Base-by-base conservation (phyloP, 2,888 invertebrate genomes). In the Halocaridina rubra region DNA sequence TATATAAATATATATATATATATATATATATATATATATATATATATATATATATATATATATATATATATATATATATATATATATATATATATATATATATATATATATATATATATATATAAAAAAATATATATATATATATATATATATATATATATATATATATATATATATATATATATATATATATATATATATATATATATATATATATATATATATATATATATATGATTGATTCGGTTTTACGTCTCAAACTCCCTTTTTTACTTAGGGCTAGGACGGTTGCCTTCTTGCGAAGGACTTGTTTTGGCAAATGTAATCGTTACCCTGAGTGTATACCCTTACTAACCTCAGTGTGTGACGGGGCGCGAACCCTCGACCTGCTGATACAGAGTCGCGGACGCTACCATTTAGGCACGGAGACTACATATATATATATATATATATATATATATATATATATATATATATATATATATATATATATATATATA, bases 401-500 rank as follows among this genome's bases (percentile, higher is more conserved):
- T n/a, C n/a, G n/a, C n/a, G n/a, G n/a, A n/a, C n/a, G n/a, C n/a
- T n/a, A n/a, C n/a, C n/a, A n/a, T n/a, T n/a, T n/a, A n/a, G n/a
- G n/a, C n/a, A n/a, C n/a, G n/a, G n/a, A n/a, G n/a, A n/a, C n/a
- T n/a, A n/a, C n/a, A n/a, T n/a, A n/a, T n/a, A 53, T 4, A 53
- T 53, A 53, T 4, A 53, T 53, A 53, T 4, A 53, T 53, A 53
- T 4, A 53, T 53, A 53, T 3, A 53, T 13, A 53, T 3, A 53
- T 53, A n/a, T 53, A 53, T 53, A 53, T 53, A 53, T 53, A 53
- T 53, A 53, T 53, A 53, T 53, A 53, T 57, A 59, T 77, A 16
- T 77, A 77, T 77, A 32, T 77, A 77, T 61, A 32, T 77, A 30
- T 61, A 77, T 77, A 61, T 77, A 77, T 30, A 32, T 19, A 77